These are phyloP conservation scores for Crypturellus undulatus DNA, from an alignment of 2,113 vertebrate species.

Conservation along the genomic window DNA sequence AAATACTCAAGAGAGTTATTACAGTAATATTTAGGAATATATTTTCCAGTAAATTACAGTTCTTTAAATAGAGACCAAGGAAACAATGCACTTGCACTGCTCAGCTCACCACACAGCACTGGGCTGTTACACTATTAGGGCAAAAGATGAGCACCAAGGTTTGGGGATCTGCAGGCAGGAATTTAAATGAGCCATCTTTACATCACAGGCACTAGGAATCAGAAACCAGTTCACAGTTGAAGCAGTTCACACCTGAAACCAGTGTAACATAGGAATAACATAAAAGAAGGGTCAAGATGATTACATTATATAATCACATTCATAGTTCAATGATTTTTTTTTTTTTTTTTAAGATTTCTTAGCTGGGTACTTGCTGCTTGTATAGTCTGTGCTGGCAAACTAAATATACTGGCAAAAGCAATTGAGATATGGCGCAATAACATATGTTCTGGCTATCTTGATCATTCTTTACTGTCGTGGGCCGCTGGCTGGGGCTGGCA, in stretches of 20 bases:
- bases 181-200: not conserved
- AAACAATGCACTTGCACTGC: not conserved
- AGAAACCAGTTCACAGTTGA: not conserved
- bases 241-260: not conserved
- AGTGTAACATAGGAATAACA: not conserved
- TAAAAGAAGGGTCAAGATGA: not conserved
- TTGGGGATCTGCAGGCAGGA: not conserved
- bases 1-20: constrained; percentile 53
- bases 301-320: rapidly evolving
- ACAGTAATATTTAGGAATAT: constrained; percentile 59
- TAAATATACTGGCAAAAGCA: not conserved
- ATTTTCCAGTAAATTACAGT: constrained; percentile 56
- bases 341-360: not conserved
- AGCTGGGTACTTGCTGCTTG: not conserved
- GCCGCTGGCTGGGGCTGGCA: too few species aligned
- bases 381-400: not conserved
- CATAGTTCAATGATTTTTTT: not conserved
- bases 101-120: not conserved
- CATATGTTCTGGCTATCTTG: not conserved
- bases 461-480: too few species aligned
- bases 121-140: not conserved
- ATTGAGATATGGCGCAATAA: not conserved
- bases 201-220: not conserved
- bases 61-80: constrained; percentile 28
- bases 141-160: not conserved